phyloP scores from a whole-genome alignment of 92 coral and sea anemone species.

The Siderastrea siderea region DNA sequence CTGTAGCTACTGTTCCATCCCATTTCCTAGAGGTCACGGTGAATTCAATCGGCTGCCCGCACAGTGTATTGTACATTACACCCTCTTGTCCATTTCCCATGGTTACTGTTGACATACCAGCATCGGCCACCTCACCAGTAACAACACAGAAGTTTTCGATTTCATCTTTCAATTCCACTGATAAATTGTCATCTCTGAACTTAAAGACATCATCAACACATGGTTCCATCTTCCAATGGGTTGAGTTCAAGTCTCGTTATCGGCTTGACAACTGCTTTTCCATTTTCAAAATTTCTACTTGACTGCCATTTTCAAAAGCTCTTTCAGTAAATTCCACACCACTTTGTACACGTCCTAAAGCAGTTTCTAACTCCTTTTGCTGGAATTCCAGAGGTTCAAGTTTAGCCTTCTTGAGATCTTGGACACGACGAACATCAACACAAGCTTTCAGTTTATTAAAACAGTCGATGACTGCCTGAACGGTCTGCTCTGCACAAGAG shows the following conservation, averaged over 20 bases:
- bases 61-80: constrained; percentile 48
- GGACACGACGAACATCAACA: constrained; percentile 21
- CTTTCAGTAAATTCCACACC: constrained; percentile 60
- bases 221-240: background rate
- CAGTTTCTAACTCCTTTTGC: constrained; percentile 40
- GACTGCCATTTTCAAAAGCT: constrained; percentile 46
- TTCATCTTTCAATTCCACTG: background rate
- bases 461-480: constrained; percentile 20
- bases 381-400: constrained; percentile 35
- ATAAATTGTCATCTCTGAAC: background rate
- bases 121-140: background rate
- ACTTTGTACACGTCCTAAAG: constrained; percentile 56
- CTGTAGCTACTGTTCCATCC: background rate
- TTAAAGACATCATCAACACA: background rate
- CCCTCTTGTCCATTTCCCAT: constrained; percentile 42
- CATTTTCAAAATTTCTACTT: constrained; percentile 54
- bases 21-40: constrained; percentile 9
- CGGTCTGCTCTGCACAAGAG: background rate
- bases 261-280: constrained; percentile 41
- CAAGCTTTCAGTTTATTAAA: constrained; percentile 14
- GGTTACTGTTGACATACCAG: constrained; percentile 35
- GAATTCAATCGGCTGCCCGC: constrained; percentile 33
- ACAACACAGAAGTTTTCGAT: constrained; percentile 1
- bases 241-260: constrained; percentile 27
- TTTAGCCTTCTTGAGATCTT: constrained; percentile 5